Evolutionary conservation across 92 coral and sea anemone species (phyloP), one percentile per base, ranked within the genome.

Genomic region (Diadumene lineata): DNA sequence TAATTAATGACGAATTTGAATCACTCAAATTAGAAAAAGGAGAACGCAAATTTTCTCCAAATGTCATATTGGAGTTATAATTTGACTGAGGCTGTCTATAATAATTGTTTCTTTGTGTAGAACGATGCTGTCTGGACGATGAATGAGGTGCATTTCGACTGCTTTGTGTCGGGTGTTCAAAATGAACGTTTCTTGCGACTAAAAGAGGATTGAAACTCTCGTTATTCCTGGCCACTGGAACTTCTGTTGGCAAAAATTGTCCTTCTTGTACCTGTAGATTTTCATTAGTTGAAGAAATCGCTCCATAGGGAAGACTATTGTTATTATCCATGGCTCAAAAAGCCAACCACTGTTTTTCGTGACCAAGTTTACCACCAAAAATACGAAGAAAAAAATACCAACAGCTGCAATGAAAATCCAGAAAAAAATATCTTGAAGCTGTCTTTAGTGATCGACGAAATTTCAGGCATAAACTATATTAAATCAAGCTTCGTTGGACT

Each of bases 221-320:
- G 67, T 61, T 27, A 31, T 28, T 74, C 30, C 62, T 29, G 0
- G 33, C 23, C 66, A 73, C 66, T 62, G 64, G 17, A 25, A 23
- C 21, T 50, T 61, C 73, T 34, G 70, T 11, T 64, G 51, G 78
- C 19, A 75, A 43, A 22, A 28, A 82, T 21, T 50, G 80, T 50
- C 31, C 77, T n/a, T 56, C 33, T 1, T 34, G 61, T n/a, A 70
- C 19, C 25, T 71, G 46, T 68, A 58, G 11, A 17, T 79, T 78
- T 7, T 76, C 85, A 78, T 81, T 88, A 34, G 64, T 74, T 81
- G 88, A 84, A 25, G 81, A 68, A 50, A 91, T 81, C 24, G 97
- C 79, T 23, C 97, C 97, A 28, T 91, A 88, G 0, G 97, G 97
- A 44, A 91, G 87, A 43, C 75, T 88, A 83, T 91, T 91, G 43